These are phyloP conservation scores for Drosophila rhopaloa DNA, from an alignment of 1,140 invertebrate species.

Conservation along the genomic window DNA sequence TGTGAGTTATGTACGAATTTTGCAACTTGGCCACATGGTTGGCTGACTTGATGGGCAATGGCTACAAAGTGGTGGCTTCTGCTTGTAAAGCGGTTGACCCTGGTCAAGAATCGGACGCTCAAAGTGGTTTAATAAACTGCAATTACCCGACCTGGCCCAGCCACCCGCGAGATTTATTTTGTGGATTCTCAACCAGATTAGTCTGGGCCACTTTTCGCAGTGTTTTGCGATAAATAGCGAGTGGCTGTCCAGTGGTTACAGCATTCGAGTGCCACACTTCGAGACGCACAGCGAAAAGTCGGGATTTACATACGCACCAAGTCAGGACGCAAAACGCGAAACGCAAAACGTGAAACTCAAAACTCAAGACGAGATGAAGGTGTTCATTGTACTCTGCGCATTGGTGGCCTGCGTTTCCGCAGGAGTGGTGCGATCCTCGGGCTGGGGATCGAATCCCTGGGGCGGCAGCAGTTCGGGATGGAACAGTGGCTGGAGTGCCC, in stretches of 20 bases:
- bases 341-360: too few relatives aligned
- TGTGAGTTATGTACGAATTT: constrained; percentile 72
- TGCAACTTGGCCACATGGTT: constrained; percentile 55
- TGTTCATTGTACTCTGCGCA: constrained; percentile 65
- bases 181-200: constrained; percentile 62
- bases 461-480: constrained; percentile 42
- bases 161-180: constrained; percentile 74
- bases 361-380: constrained; percentile 53
- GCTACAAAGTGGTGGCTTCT: constrained; percentile 15
- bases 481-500: constrained; percentile 48
- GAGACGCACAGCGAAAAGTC: constrained; percentile 31
- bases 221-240: constrained; percentile 65
- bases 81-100: constrained; percentile 73
- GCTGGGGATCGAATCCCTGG: constrained; percentile 49
- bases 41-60: constrained; percentile 18
- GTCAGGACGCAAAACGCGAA: not conserved
- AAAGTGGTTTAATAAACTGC: constrained; percentile 81
- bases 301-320: constrained; percentile 4
- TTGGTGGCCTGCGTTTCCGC: constrained; percentile 67
- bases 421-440: constrained; percentile 59
- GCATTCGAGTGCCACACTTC: constrained; percentile 68
- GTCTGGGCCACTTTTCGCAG: constrained; percentile 29
- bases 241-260: constrained; percentile 41
- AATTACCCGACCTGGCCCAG: constrained; percentile 61
- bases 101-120: constrained; percentile 75